Evolutionary conservation across 2,797 vertebrate species (phyloP).

Genomic region (Cichlasoma orientale): DNA sequence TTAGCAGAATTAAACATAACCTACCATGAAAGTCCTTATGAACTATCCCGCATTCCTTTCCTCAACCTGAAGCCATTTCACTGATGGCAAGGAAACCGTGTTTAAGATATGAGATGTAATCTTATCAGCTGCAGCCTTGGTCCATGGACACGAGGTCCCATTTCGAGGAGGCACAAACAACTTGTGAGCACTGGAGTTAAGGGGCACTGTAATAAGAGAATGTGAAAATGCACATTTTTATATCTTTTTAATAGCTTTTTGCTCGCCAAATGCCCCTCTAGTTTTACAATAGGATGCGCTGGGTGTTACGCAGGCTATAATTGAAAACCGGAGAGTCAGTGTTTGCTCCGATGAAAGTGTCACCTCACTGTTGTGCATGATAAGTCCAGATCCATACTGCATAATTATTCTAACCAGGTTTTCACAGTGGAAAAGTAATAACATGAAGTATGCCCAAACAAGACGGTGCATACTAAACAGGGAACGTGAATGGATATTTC

Average conservation of each 20-base stretch:
- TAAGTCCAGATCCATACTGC: neutral
- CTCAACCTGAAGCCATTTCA: neutral
- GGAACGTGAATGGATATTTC: neutral
- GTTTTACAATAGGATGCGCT: accelerated
- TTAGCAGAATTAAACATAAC: neutral
- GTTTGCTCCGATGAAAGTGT: neutral
- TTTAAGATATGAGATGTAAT: neutral
- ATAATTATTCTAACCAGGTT: neutral
- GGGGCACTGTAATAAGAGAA: accelerated
- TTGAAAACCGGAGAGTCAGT: neutral
- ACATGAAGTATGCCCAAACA: neutral
- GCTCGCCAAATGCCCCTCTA: neutral
- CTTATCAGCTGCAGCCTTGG: neutral
- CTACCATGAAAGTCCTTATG: neutral
- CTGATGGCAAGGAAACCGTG: neutral
- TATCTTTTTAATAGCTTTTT: neutral
- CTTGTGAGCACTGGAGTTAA: neutral
- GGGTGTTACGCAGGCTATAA: accelerated
- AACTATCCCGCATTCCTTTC: neutral
- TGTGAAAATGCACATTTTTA: accelerated
- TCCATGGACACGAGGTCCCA: neutral
- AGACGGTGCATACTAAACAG: neutral
- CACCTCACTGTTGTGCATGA: neutral
- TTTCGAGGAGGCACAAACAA: neutral
- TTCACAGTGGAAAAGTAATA: neutral